Base-by-base conservation (phyloP, 2,797 vertebrate genomes). In the Cirrhinus molitorella region DNA sequence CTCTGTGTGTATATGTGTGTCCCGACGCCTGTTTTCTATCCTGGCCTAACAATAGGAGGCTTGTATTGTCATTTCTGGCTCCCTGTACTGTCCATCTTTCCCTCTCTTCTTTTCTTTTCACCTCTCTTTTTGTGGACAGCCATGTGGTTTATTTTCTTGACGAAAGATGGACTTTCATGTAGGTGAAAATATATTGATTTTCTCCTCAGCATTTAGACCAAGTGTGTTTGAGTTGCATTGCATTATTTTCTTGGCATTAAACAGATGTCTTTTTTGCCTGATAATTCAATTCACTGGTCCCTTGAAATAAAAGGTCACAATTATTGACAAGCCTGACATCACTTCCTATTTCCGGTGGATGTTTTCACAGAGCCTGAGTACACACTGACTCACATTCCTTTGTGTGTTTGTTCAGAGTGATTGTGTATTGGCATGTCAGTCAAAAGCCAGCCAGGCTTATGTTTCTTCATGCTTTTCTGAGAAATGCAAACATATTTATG, bases 91-190 rank as follows among this genome's bases (percentile, higher is more conserved):
- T 51, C 40, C 37, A 3, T 66, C 34, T 59, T 55, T 72, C 53
- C 47, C 59, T 51, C n/a, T 28, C 1, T 89, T 86, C 51, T 19
- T 78, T 12, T 45, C 87, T 76, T 72, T 83, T 63, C 85, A 80
- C 79, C 59, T 83, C 57, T 67, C 65, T 75, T 90, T 90, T 90
- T 90, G 87, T 93, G 93, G 93, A 91, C 91, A 93, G 89, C 90
- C 92, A 86, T 94, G 93, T 91, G 92, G 91, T 93, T 91, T 94
- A 93, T 94, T 94, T 94, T 92, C 91, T 94, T 91, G 93, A 93
- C 86, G 88, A 28, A 92, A 92, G 91, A 90, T 91, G 88, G 86
- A 91, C 16, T 91, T 92, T 88, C 89, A 91, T 90, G 55, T 78
- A 55, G 34, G 51, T 79, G 63, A 61, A 57, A 74, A 66, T 80